phyloP scores from a whole-genome alignment of 1,140 invertebrate species.

The Drosophila suzukii region DNA sequence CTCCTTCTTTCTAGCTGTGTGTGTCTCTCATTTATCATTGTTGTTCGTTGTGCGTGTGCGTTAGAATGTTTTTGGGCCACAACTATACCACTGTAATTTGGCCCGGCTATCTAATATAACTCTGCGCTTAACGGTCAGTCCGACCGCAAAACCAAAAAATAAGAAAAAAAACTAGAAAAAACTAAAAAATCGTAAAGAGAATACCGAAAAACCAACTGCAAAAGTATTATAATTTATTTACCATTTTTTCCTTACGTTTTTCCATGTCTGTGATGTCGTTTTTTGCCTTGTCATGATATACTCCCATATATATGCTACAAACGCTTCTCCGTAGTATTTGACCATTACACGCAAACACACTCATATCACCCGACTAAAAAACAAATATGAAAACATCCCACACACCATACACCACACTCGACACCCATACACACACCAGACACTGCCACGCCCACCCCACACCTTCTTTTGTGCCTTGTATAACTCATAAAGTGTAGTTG shows the following conservation, averaged over 20 bases:
- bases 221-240: conserved; percentile 73
- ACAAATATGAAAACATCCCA: conserved; percentile 12
- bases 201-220: conserved; percentile 66
- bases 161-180: conserved; percentile 24
- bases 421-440: conserved; percentile 24
- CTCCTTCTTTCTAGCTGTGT: conserved; percentile 60
- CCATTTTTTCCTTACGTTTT: conserved; percentile 51
- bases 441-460: conserved; percentile 43
- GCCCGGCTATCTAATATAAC: conserved; percentile 57
- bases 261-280: conserved; percentile 65
- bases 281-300: conserved; percentile 80
- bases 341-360: conserved; percentile 35
- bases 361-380: neutral
- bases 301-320: conserved; percentile 51
- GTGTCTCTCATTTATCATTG: conserved; percentile 70
- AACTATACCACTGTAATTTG: conserved; percentile 41
- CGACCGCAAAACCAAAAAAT: conserved; percentile 31
- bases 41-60: conserved; percentile 42
- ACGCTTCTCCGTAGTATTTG: conserved; percentile 67
- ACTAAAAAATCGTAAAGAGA: conserved; percentile 43
- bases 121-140: conserved; percentile 48
- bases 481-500: conserved; percentile 77
- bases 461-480: conserved; percentile 75
- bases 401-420: neutral
- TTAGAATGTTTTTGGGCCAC: conserved; percentile 43